Evolutionary conservation across 2,113 vertebrate genomes (phyloP), one percentile per base, ranked within the genome.

Genomic region (Tachycineta bicolor): DNA sequence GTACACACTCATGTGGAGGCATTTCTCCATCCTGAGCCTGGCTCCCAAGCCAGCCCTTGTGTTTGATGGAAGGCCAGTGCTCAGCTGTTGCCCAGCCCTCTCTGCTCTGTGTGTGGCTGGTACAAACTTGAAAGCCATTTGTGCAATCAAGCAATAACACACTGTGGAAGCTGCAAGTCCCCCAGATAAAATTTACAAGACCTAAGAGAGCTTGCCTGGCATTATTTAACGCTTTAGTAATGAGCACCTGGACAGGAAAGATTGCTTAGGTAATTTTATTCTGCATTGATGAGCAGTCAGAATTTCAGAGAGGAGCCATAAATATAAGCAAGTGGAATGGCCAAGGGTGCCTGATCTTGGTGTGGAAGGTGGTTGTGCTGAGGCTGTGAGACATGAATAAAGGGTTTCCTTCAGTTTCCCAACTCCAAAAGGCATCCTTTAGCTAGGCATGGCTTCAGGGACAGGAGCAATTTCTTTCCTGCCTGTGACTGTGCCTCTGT

Each of bases 281-380:
- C 86, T 86, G 83, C 94, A 70, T 34, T 94, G 95, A 94, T 53
- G 73, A 97, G 79, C 86, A 86, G 88, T 78, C 31, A 31, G 80
- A 93, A 84, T 89, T 91, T 90, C 91, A 87, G 96, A 94, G 55
- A 80, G 80, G 63, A n/a, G 44, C 82, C 90, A 85, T 97, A 97
- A 97, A 96, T 87, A 94, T 1, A 43, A 83, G n/a, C 71, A 46
- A 34, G 43, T 8, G 2, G 83, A 94, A 44, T 39, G 75, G 64
- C 22, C 9, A 7, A 12, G 9, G 14, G n/a, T 56, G 41, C 46
- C 82, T n/a, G 83, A 17, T 71, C 71, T 55, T 43, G 50, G 33
- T 37, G 26, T 16, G 78, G 75, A 93, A 89, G n/a, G 56, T 17
- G 26, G 62, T 29, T 1, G 4, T 31, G 71, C 65, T 33, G 78